Conservation (phyloP, 53 echinoderm and acorn worm species). For the Echinarachnius parma region DNA sequence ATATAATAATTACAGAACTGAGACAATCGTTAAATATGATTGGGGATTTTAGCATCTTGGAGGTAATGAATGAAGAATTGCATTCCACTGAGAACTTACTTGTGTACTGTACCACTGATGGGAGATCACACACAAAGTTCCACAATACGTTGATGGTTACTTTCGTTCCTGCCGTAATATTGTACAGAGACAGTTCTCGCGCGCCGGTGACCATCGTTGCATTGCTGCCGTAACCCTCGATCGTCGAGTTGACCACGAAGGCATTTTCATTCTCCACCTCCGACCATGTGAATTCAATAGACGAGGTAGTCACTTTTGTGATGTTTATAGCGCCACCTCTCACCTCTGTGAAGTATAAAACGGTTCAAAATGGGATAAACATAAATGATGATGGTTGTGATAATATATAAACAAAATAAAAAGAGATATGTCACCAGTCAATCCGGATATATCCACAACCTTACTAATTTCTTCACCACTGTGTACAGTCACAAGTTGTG, state of each 20-base stretch:
- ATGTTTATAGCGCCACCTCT: constrained; percentile 15
- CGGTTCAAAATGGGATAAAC: neutral
- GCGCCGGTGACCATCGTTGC: neutral
- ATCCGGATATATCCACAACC: too few species aligned
- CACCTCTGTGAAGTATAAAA: neutral
- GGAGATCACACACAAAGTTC: constrained; percentile 19
- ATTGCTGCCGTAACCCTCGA: neutral
- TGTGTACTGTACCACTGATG: neutral
- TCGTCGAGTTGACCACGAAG: neutral
- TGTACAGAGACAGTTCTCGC: neutral
- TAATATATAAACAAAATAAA: neutral
- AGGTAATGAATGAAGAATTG: too few species aligned
- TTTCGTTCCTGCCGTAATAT: neutral
- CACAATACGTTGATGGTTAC: neutral
- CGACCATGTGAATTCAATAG: constrained; percentile 16
- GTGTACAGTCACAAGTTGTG: too few species aligned
- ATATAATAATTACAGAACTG: too few species aligned
- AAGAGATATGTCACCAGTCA: too few species aligned
- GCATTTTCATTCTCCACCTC: neutral
- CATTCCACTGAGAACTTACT: constrained; percentile 15
- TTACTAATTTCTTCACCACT: too few species aligned
- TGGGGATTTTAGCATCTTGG: too few species aligned
- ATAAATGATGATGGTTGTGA: neutral
- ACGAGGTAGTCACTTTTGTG: neutral
- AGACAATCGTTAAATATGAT: too few species aligned